phyloP scores from a whole-genome alignment of 2,888 invertebrate genomes.

The Prenolepis imparis region DNA sequence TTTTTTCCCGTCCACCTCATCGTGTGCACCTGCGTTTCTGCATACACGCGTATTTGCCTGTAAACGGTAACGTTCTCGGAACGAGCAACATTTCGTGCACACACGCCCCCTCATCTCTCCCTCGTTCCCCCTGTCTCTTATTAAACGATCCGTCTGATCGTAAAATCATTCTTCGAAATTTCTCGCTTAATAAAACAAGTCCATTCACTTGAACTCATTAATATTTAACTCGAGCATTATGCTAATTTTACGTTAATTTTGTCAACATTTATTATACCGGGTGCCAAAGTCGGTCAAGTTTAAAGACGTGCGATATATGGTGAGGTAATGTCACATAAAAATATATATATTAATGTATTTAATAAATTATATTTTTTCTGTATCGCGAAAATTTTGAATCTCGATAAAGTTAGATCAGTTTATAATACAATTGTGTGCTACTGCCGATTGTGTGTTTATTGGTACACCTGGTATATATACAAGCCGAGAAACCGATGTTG shows the following conservation, averaged over 20 bases:
- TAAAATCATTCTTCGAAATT: constrained; percentile 33
- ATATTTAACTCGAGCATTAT: constrained; percentile 47
- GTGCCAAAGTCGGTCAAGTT: not conserved
- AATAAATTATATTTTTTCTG: not conserved
- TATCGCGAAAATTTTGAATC: constrained; percentile 11
- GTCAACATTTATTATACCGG: constrained; percentile 8
- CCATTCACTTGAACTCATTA: constrained; percentile 45
- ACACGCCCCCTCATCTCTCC: constrained; percentile 25
- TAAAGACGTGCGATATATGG: not conserved
- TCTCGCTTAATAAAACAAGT: constrained; percentile 24
- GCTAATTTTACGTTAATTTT: constrained; percentile 35
- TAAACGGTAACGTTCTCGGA: constrained; percentile 66
- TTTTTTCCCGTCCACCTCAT: constrained; percentile 18
- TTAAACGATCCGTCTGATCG: constrained; percentile 41
- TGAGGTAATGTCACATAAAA: not conserved
- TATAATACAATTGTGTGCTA: not conserved
- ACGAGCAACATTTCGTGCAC: constrained; percentile 59
- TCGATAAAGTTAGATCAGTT: constrained; percentile 14
- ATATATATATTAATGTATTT: constrained; percentile 26
- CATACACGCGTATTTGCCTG: constrained; percentile 63
- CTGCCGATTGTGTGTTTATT: not conserved
- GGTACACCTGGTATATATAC: constrained; percentile 44
- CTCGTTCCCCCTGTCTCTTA: not conserved
- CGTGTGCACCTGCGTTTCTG: constrained; percentile 66
- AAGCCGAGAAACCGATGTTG: constrained; percentile 23